Evolutionary conservation across 2,888 invertebrate species (phyloP).

Genomic region (Torymus auratus): DNA sequence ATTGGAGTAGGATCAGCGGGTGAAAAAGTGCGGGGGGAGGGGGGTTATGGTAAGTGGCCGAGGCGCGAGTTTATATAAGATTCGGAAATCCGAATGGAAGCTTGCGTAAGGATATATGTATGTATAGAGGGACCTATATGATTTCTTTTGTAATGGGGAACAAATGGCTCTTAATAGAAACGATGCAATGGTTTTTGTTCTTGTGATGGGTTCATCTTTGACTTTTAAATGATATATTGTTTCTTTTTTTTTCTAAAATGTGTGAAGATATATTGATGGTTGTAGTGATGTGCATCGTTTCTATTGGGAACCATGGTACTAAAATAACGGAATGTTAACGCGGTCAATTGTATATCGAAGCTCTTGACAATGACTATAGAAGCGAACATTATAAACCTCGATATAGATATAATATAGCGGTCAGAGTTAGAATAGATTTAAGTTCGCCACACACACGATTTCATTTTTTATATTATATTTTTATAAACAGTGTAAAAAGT

Average conservation of each 20-base stretch:
- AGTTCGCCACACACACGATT: neutral
- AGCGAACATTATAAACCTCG: neutral
- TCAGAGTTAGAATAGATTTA: no score
- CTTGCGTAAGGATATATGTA: conserved; percentile 11
- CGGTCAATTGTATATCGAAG: conserved; percentile 10
- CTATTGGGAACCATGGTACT: conserved; percentile 15
- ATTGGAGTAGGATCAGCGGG: no score
- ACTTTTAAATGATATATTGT: neutral
- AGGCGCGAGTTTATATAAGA: neutral
- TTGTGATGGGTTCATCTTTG: no score
- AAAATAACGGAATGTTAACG: neutral
- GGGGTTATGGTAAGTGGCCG: neutral
- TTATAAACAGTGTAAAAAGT: conserved; percentile 52
- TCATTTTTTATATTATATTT: conserved; percentile 56
- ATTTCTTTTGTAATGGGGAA: conserved; percentile 38
- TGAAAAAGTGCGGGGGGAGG: neutral
- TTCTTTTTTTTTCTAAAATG: neutral
- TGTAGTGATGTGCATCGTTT: conserved; percentile 13
- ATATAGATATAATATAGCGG: neutral
- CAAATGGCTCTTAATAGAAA: conserved; percentile 24
- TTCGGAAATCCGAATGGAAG: neutral
- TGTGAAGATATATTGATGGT: neutral
- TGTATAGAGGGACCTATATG: conserved; percentile 20
- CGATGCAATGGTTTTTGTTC: neutral
- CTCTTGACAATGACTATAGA: neutral